These are phyloP conservation scores for Drosophila asahinai DNA, from an alignment of 1,140 invertebrate species.

Conservation along the genomic window DNA sequence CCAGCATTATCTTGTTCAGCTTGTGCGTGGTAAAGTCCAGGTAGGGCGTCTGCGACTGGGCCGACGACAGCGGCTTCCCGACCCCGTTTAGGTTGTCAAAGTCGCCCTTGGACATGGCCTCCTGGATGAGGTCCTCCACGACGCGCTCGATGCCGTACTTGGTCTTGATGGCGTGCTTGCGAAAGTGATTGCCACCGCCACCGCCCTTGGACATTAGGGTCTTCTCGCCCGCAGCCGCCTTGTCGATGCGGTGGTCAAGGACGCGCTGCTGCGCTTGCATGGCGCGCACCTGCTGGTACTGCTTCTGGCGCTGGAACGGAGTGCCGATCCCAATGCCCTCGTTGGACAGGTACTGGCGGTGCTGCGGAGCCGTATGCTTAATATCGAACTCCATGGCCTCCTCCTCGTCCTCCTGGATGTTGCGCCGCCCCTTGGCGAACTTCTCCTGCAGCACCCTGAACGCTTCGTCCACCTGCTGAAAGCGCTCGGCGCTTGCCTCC, in stretches of 20 bases:
- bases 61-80: conserved; percentile 91
- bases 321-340: conserved; percentile 92
- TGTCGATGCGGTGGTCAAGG: conserved; percentile 90
- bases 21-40: conserved; percentile 95
- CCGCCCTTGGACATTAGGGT: conserved; percentile 89
- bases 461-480: conserved; percentile 89
- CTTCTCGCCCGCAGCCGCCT: conserved; percentile 88
- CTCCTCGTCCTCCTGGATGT: conserved; percentile 83
- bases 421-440: conserved; percentile 86
- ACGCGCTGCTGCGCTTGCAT: conserved; percentile 91
- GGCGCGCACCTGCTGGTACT: conserved; percentile 90
- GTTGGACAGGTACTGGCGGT: conserved; percentile 93
- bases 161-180: conserved; percentile 91
- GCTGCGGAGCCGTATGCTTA: conserved; percentile 94
- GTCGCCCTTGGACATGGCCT: conserved; percentile 94
- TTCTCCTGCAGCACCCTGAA: conserved; percentile 87
- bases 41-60: conserved; percentile 91
- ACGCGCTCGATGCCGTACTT: conserved; percentile 94
- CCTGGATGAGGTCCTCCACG: conserved; percentile 95
- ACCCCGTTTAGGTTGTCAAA: conserved; percentile 93
- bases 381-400: conserved; percentile 86
- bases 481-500: conserved; percentile 89
- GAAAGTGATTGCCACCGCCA: conserved; percentile 85
- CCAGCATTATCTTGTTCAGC: conserved; percentile 94
- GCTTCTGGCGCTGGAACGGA: conserved; percentile 91